Percentiles rank a stretch among this genome's conserved stretches.
phyloP scores from a whole-genome alignment of 2,113 vertebrate genomes.

The Neogale vison region DNA sequence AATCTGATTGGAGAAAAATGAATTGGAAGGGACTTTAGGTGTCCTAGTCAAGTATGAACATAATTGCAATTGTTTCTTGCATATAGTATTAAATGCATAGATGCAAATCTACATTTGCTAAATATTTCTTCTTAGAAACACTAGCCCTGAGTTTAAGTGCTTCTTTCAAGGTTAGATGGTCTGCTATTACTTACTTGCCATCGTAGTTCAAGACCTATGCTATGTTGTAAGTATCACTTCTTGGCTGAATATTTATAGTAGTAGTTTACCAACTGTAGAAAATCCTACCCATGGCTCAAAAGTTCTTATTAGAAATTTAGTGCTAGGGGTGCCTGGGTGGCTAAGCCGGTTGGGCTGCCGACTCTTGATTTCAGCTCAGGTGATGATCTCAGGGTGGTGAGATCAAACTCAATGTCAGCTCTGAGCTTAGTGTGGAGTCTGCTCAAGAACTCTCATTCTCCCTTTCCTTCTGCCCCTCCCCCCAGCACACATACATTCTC shows the following conservation, averaged over 20 bases:
- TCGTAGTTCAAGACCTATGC: conserved; percentile 4
- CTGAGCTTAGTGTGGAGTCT: background rate
- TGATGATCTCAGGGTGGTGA: background rate
- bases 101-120: background rate
- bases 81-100: background rate
- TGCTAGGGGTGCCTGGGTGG: background rate
- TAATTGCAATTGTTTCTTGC: background rate
- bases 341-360: background rate
- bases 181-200: background rate
- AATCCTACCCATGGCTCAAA: background rate
- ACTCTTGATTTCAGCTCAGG: background rate
- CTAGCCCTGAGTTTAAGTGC: conserved; percentile 8
- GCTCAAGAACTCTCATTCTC: background rate
- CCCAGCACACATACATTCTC: background rate
- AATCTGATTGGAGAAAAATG: background rate
- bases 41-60: background rate
- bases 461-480: background rate
- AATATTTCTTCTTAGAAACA: conserved; percentile 8
- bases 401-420: background rate
- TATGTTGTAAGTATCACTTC: conserved; percentile 13
- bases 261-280: background rate
- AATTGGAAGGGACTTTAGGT: background rate
- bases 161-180: background rate
- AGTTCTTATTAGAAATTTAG: conserved; percentile 40
- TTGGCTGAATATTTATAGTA: conserved; percentile 23